Evolutionary conservation across 1,140 invertebrate species (phyloP), one percentile per base, ranked within the genome.

Genomic region (Pristionchus pacificus): DNA sequence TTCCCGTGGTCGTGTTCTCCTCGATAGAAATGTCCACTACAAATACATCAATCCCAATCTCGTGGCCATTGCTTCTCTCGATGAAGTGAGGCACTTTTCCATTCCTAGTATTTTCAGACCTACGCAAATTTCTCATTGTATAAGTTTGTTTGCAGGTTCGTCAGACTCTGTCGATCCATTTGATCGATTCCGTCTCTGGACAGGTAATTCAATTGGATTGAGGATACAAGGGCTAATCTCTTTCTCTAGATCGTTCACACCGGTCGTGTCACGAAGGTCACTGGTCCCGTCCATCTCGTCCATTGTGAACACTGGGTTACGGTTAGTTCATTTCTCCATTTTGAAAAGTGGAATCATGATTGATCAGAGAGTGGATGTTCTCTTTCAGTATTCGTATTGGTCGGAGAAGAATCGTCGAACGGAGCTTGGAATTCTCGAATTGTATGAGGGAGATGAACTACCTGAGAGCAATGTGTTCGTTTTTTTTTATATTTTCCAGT

Each of bases 41-140:
- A 99, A 98, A 84, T 98, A 98, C 84, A 88, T 93, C 61, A 98
- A 99, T 88, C 96, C 96, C 28, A 98, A 98, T 87, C 86, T 98
- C 70, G 89, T 95, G 59, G 91, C 91, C 29, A 87, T 97, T 74
- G 90, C 90, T 60, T 87, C 88, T 91, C 93, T 85, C 87, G 87
- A 64, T 84, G 88, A 60, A 89, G 92, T 80, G 91, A 91, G 88
- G 88, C 38, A 49, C 6, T 49, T 49, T 6, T 49, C 6, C 38
- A 49, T 10, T 19, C 6, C 38, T 49, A 19, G 38, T 19, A 49
- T 49, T 49, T 49, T 49, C 38, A 49, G 38, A 10, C 6, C 19
- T 10, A 19, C 19, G 38, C 38, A 10, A 49, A 10, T 13, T 24
- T 13, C 1, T 13, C 29, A 61, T 61, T 61, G 29, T 24, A 6